Evolutionary conservation across 2,888 invertebrate genomes (phyloP), one percentile per base, ranked within the genome.

Genomic region (Margaritifera margaritifera): DNA sequence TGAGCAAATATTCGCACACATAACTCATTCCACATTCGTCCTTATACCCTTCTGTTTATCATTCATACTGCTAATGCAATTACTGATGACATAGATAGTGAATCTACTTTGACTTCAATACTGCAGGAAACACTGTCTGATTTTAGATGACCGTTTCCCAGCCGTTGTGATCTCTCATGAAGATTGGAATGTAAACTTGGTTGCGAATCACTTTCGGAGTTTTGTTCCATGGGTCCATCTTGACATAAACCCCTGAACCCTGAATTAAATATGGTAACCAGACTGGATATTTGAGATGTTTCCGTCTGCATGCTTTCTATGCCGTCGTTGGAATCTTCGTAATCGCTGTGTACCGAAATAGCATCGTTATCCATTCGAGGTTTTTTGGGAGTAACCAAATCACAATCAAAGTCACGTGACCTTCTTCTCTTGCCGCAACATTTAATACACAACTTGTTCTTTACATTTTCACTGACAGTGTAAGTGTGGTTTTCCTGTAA

Each of bases 221-320:
- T 69, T 22, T 69, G 66, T 62, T 66, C 70, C 53, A 50, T 67
- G n/a, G 64, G 27, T 54, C 57, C 57, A 22, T 63, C 60, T 64
- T 70, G 61, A 55, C 62, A 72, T 31, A 74, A 62, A 66, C 87
- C 88, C 6, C 80, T 80, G 69, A 88, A 86, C 56, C 87, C 85
- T 0, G 82, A 68, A 75, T 80, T 86, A 71, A 88, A 88, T 71
- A 87, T 84, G 70, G 75, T 82, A 60, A 87, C 88, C 24, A 88
- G 71, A 67, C 77, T 85, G 11, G 83, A 77, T 51, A 88, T 85
- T 65, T 88, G 88, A 25, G 81, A 62, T 1, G 83, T 73, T 54
- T 86, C 85, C 1, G 83, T 78, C 56, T 84, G 85, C 83, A 84
- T 84, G 24, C 66, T 75, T 67, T 81, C 80, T 64, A 67, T 56